These are phyloP conservation scores for Ctena decussata DNA, from an alignment of 2,888 invertebrate genomes.

Conservation along the genomic window DNA sequence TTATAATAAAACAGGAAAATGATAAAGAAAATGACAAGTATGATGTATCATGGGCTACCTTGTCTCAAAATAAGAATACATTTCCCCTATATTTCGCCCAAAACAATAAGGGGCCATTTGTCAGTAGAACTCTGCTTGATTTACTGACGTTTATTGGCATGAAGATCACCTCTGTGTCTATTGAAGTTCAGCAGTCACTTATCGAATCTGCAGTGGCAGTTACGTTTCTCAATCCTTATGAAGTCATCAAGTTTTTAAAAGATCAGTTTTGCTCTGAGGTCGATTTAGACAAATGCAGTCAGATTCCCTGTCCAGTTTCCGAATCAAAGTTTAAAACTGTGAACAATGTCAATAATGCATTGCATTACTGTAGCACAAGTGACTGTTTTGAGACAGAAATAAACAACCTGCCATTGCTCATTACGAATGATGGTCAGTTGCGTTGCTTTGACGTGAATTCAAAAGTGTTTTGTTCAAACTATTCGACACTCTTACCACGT, in stretches of 20 bases:
- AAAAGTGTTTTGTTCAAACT: constrained; percentile 36
- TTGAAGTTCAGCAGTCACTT: neutral
- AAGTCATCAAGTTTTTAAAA: neutral
- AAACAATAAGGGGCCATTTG: neutral
- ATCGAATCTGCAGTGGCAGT: neutral
- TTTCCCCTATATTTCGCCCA: neutral
- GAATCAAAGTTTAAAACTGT: constrained; percentile 24
- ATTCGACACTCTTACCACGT: constrained; percentile 28
- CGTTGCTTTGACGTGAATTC: constrained; percentile 8
- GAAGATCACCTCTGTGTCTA: neutral
- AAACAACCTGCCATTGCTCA: constrained; percentile 56
- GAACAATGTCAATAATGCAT: constrained; percentile 14
- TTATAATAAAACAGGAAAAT: neutral
- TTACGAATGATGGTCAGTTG: constrained; percentile 45
- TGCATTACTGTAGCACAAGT: constrained; percentile 35
- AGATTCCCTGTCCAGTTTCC: neutral
- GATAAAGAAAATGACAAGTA: neutral
- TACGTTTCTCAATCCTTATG: neutral
- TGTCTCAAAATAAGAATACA: neutral
- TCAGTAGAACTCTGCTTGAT: neutral
- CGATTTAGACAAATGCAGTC: neutral
- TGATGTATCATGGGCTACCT: neutral
- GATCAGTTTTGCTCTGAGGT: neutral
- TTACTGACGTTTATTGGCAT: neutral
- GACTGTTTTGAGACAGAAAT: constrained; percentile 21